Base-by-base conservation (phyloP, 2,888 invertebrate genomes). In the Eucera pruinosa region DNA sequence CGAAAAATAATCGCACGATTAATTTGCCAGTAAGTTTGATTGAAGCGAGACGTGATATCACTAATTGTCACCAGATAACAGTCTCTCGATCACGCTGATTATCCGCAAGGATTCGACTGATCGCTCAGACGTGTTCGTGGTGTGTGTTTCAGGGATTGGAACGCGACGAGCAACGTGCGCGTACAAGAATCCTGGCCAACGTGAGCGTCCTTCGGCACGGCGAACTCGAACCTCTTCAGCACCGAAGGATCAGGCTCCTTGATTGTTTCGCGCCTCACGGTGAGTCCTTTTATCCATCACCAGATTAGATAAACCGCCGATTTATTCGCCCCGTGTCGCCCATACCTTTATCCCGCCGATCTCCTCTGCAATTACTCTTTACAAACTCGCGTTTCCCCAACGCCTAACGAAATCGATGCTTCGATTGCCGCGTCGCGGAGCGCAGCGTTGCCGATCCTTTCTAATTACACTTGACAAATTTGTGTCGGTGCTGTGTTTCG, bases 101-200 rank as follows among this genome's bases (percentile, higher is more conserved):
- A 80, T 76, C 70, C 78, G 75, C 69, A 78, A 68, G 84, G 68
- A 83, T 70, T 75, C 75, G 84, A 83, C 70, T 75, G 84, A 81
- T 81, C 76, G 77, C 81, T 85, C 85, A 83, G 81, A 85, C 75
- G 81, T 75, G 81, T 79, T 66, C 78, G 65, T 84, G 78, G 71
- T 83, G 74, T 85, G 76, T 90, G 90, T 92, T 91, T 80, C 91
- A 92, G 92, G 92, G 92, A 92, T 82, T 92, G 92, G 92, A 92
- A 90, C 89, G 90, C 91, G 87, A 90, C 91, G 90, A 88, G 91
- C 89, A 92, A 90, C 85, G 91, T 90, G 72, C 92, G 92, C 88
- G 91, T 91, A 84, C 92, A 91, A 89, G 92, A 92, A 86, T 92
- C 92, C 86, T 92, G 92, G 92, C 91, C 92, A 78, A 92, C 92